Evolutionary conservation across 1,140 invertebrate species (phyloP).

Genomic region (Penaeus chinensis): DNA sequence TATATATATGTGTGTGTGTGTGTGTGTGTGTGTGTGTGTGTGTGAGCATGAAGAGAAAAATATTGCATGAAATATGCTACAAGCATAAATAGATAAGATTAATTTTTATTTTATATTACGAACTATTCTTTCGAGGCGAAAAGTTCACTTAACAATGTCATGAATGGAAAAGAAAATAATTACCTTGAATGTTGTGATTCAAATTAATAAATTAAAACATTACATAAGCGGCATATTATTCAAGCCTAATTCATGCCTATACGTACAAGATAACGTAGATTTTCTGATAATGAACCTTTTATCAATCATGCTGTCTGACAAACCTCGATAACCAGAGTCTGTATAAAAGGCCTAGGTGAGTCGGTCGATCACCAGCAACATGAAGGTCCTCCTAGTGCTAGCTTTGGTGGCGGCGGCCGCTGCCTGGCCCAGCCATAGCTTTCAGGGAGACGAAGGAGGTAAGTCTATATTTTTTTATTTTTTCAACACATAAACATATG

Average conservation of each 20-base stretch:
- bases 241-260: not conserved
- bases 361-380: constrained; percentile 95
- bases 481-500: too few species aligned
- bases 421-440: constrained; percentile 68
- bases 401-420: constrained; percentile 85
- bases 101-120: too few species aligned
- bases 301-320: not conserved
- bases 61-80: too few species aligned
- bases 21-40: too few species aligned
- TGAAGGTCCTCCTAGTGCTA: constrained; percentile 82
- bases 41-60: too few species aligned
- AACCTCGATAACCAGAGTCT: constrained; percentile 62
- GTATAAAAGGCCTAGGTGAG: constrained; percentile 88
- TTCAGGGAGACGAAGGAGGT: not conserved
- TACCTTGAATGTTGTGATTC: not conserved
- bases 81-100: too few species aligned
- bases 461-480: not conserved
- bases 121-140: too few species aligned
- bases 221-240: not conserved
- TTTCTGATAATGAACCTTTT: not conserved
- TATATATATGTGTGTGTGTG: too few species aligned
- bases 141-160: too few species aligned
- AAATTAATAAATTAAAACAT: not conserved
- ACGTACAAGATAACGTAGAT: not conserved
- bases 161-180: not conserved